These are phyloP conservation scores for Leptopilina myrica DNA, from an alignment of 2,888 invertebrate genomes.

Conservation along the genomic window DNA sequence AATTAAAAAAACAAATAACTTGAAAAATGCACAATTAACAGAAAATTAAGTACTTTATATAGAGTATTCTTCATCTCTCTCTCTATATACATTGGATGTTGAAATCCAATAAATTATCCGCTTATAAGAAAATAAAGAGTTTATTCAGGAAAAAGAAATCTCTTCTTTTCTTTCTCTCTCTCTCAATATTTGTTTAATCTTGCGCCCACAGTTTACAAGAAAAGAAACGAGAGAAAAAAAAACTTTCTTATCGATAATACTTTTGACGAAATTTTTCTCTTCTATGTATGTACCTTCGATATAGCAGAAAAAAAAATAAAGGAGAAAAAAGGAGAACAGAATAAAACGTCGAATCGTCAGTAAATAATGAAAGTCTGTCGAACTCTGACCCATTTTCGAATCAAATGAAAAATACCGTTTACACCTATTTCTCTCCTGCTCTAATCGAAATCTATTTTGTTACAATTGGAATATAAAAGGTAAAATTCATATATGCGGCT, in stretches of 20 bases:
- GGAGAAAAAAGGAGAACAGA: not conserved
- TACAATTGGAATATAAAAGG: not conserved
- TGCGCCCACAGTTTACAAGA: not conserved
- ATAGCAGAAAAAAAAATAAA: not conserved
- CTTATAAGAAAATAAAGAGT: not conserved
- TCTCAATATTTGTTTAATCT: slow-evolving; percentile 1
- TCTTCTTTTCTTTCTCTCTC: slow-evolving; percentile 9
- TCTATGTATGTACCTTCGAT: not conserved
- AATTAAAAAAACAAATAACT: too few species aligned
- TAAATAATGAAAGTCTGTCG: slow-evolving; percentile 30
- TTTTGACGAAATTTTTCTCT: slow-evolving; percentile 24
- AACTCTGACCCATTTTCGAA: slow-evolving; percentile 11
- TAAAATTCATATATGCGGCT: too few species aligned
- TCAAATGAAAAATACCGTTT: slow-evolving; percentile 11
- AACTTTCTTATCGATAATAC: not conserved
- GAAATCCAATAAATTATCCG: not conserved
- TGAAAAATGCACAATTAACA: too few species aligned
- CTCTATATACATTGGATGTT: not conserved
- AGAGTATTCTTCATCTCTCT: too few species aligned
- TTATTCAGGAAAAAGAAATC: slow-evolving; percentile 17
- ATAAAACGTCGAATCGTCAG: slow-evolving; percentile 21
- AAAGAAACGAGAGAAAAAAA: slow-evolving; percentile 5
- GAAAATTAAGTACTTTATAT: too few species aligned
- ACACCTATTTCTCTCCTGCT: not conserved
- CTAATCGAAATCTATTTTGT: not conserved